A percentile compares a stretch with the other conserved stretches of the same genome.
These are phyloP conservation scores for Emberiza fucata DNA, from an alignment of 2,113 vertebrate species.

Conservation along the genomic window DNA sequence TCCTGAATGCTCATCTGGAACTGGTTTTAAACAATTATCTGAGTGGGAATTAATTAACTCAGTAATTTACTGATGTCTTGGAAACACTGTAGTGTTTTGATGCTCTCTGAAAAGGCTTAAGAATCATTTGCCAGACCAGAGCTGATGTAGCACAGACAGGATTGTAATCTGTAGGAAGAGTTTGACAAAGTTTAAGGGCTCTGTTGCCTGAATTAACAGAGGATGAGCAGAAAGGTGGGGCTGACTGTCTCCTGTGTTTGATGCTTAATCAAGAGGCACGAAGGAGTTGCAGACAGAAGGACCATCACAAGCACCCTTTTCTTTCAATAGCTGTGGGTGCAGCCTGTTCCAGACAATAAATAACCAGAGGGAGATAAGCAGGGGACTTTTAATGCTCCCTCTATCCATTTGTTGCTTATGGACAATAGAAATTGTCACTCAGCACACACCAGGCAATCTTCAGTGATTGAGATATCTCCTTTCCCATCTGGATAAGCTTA, in stretches of 20 bases:
- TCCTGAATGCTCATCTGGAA: not conserved
- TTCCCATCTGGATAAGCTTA: not conserved
- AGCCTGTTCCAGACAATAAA: not conserved
- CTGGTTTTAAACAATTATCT: not conserved
- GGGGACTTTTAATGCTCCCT: not conserved
- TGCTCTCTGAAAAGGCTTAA: not conserved
- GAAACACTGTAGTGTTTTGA: not conserved
- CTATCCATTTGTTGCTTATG: not conserved
- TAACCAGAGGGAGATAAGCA: not conserved
- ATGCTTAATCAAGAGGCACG: not conserved
- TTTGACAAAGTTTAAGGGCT: not conserved
- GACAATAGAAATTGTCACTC: not conserved
- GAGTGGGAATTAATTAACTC: not conserved
- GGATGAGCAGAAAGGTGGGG: not conserved
- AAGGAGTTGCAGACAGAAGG: not conserved
- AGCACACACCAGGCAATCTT: not conserved
- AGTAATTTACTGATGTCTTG: not conserved
- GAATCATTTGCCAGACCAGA: not conserved
- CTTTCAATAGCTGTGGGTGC: not conserved
- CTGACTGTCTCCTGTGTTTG: not conserved
- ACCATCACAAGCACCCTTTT: not conserved
- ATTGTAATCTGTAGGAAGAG: not conserved
- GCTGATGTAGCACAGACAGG: not conserved
- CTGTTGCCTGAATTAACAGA: not conserved
- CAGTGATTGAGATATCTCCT: not conserved